Conservation (phyloP, 2,797 vertebrate genomes). For the Lepidocolaptes lacrymiger region DNA sequence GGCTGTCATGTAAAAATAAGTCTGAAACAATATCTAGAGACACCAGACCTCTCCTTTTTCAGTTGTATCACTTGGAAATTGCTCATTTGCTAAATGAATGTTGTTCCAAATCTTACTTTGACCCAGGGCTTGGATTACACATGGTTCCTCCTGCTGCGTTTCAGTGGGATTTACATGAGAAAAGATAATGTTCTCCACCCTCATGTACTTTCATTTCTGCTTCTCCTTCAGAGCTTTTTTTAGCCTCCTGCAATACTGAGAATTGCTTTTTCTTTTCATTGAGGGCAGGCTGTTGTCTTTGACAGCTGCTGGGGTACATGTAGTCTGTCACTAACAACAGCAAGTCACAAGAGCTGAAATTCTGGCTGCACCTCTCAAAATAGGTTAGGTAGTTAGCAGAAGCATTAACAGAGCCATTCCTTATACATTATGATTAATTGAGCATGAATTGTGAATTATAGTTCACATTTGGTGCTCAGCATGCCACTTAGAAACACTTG, state of each 20-base stretch:
- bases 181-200: background rate
- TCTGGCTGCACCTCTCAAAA: background rate
- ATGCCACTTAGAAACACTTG: constrained; percentile 16
- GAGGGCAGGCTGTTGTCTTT: constrained; percentile 5
- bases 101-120: background rate
- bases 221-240: background rate
- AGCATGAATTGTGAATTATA: background rate
- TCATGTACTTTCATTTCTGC: background rate
- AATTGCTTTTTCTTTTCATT: background rate
- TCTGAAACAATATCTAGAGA: background rate
- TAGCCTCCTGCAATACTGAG: background rate
- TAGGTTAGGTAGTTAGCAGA: background rate
- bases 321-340: background rate
- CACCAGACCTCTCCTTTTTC: background rate
- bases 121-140: background rate
- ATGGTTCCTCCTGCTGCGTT: background rate
- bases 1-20: background rate
- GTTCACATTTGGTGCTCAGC: background rate
- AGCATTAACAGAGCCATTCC: background rate
- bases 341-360: background rate
- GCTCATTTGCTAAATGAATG: background rate
- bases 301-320: background rate
- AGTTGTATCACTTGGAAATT: background rate
- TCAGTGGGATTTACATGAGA: background rate
- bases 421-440: constrained; percentile 31